phyloP scores from a whole-genome alignment of 30 jellyfish, hydroid and myxozoan genomes.

The Turritopsis dohrnii region DNA sequence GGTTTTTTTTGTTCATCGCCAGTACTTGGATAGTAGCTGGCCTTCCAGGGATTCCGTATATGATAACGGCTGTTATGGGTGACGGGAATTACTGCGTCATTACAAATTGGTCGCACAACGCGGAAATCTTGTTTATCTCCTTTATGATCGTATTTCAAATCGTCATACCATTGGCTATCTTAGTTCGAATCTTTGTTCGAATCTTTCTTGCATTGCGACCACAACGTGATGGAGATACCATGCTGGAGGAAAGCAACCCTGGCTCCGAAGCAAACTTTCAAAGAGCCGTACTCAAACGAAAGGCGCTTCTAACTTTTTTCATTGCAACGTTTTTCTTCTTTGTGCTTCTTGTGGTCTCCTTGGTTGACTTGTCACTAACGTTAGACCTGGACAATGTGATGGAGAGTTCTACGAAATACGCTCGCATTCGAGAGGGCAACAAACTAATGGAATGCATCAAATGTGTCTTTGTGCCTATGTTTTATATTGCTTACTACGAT shows the following conservation, averaged over 20 bases:
- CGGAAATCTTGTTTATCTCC: constrained; percentile 9
- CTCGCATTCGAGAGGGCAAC: constrained; percentile 3
- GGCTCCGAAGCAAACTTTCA: constrained; percentile 33
- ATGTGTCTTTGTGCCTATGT: constrained; percentile 1
- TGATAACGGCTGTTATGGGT: constrained; percentile 25
- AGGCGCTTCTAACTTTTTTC: constrained; percentile 2
- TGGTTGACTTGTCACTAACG: constrained; percentile 19
- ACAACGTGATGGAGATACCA: constrained; percentile 14
- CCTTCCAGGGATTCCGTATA: constrained; percentile 12
- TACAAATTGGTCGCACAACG: constrained; percentile 1
- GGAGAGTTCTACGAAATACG: background rate
- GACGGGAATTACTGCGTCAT: background rate
- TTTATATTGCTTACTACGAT: background rate
- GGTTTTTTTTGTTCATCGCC: background rate
- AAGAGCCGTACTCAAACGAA: constrained; percentile 23
- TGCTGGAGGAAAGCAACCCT: background rate
- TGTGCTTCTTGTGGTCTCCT: background rate
- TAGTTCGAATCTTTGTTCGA: constrained; percentile 1
- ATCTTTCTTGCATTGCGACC: background rate
- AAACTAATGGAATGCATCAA: constrained; percentile 5
- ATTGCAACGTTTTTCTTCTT: background rate
- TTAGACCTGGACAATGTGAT: constrained; percentile 1
- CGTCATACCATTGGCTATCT: constrained; percentile 19
- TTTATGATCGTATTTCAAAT: constrained; percentile 6
- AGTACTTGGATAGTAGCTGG: constrained; percentile 12